A percentile compares a stretch with the other conserved stretches of the same genome.
Conservation (phyloP, 2,113 vertebrate species). For the Takifugu flavidus region DNA sequence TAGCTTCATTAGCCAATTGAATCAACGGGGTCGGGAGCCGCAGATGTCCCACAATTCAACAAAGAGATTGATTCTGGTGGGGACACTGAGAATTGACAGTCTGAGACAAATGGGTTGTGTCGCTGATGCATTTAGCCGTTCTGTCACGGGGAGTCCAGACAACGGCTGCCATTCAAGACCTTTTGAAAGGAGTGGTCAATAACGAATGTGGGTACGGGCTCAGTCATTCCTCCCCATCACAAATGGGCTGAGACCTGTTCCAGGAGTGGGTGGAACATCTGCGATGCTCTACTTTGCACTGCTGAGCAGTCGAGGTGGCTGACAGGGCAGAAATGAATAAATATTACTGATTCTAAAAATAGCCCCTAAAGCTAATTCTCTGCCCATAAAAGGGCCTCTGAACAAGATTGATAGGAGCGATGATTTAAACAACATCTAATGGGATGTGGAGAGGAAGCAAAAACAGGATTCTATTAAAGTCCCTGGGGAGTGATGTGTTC, state of each 20-base stretch:
- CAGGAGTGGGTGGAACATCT: background rate
- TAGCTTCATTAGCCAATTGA: constrained; percentile 1
- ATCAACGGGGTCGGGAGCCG: constrained; percentile 2
- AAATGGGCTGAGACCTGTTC: background rate
- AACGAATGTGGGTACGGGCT: background rate
- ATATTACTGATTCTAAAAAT: constrained; percentile 42
- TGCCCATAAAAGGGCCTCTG: constrained; percentile 47
- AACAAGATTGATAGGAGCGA: constrained; percentile 18
- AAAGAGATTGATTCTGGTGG: background rate
- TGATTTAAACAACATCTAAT: constrained; percentile 33
- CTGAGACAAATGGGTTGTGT: constrained; percentile 13
- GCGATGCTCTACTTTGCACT: background rate
- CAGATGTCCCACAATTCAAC: constrained; percentile 5
- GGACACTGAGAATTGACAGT: background rate
- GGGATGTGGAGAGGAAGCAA: background rate
- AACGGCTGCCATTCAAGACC: too few species aligned
- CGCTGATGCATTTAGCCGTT: background rate
- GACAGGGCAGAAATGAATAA: constrained; percentile 29
- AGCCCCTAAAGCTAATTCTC: constrained; percentile 34
- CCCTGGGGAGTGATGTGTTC: too few species aligned
- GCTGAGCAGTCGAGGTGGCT: constrained; percentile 6
- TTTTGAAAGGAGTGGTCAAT: constrained; percentile 9
- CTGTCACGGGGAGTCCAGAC: background rate
- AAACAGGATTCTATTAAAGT: constrained; percentile 15
- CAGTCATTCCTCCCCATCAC: background rate